Conservation (phyloP, 2,797 vertebrate genomes). For the Oophaga sylvatica region DNA sequence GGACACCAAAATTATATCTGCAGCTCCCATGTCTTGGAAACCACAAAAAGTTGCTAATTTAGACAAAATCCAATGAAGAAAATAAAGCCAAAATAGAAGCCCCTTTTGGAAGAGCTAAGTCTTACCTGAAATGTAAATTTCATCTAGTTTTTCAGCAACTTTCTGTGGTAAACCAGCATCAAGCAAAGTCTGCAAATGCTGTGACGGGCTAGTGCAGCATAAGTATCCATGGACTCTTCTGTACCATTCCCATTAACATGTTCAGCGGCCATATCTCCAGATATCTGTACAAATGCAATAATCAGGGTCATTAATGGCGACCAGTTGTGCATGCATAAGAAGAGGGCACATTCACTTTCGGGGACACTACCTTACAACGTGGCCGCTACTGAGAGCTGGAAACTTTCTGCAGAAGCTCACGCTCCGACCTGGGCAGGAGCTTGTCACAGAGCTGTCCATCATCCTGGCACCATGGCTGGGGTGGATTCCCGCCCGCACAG, state of each 20-base stretch:
- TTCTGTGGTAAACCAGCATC: constrained; percentile 94
- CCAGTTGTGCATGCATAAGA: constrained; percentile 39
- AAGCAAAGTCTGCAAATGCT: constrained; percentile 91
- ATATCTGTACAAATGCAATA: constrained; percentile 95
- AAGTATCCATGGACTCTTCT: constrained; percentile 96
- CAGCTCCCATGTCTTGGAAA: constrained; percentile 95
- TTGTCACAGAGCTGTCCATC: too few species aligned
- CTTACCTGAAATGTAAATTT: constrained; percentile 98
- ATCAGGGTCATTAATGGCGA: constrained; percentile 73
- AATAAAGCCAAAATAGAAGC: constrained; percentile 64
- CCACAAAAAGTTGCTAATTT: constrained; percentile 97
- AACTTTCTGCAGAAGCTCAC: too few species aligned
- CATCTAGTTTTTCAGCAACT: constrained; percentile 96
- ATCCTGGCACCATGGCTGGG: too few species aligned
- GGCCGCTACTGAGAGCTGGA: too few species aligned
- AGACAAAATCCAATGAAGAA: constrained; percentile 78
- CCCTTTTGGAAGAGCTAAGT: constrained; percentile 84
- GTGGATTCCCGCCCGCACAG: constrained; percentile 33
- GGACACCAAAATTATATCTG: constrained; percentile 67
- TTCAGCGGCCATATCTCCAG: constrained; percentile 95
- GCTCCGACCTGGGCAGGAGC: too few species aligned
- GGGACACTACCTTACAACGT: too few species aligned
- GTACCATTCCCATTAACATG: constrained; percentile 97
- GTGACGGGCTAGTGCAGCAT: constrained; percentile 89
- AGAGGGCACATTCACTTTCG: constrained; percentile 20